Conservation (phyloP, 2,113 vertebrate genomes). For the Galbula dea region DNA sequence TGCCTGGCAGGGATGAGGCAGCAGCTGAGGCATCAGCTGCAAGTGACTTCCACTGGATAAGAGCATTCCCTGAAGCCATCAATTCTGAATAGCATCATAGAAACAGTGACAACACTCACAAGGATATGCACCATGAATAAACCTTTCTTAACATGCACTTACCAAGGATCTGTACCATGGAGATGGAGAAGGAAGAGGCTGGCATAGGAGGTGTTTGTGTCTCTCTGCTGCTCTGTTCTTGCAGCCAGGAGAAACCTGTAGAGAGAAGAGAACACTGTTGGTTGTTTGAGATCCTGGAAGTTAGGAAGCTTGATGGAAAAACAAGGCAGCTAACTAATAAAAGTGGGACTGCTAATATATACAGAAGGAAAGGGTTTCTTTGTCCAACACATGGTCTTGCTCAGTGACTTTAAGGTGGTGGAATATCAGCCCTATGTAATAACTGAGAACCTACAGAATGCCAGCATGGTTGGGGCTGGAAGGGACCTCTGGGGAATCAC, state of each 20-base stretch:
- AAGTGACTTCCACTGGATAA: neutral
- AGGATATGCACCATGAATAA: neutral
- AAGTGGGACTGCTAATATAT: neutral
- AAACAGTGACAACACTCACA: neutral
- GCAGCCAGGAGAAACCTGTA: neutral
- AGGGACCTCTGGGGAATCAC: too few species aligned
- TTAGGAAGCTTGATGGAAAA: neutral
- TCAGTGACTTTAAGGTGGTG: neutral
- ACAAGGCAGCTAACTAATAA: too few species aligned
- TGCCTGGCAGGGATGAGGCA: neutral
- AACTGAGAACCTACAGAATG: neutral
- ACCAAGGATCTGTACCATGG: too few species aligned
- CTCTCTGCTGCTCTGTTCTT: neutral
- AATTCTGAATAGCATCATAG: neutral
- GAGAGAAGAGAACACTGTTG: neutral
- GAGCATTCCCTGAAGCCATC: neutral
- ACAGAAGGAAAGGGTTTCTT: neutral
- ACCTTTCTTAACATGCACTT: too few species aligned
- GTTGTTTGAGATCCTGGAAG: neutral
- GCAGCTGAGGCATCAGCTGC: slow-evolving; percentile 3
- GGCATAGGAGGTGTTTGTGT: too few species aligned
- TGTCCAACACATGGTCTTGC: neutral
- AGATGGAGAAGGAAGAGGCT: neutral
- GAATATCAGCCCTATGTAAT: neutral
- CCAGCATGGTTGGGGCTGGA: too few species aligned